Percentiles rank a stretch among this genome's conserved stretches.
Conservation (phyloP, 2,113 vertebrate genomes). For the Andinoacara biseriatus region DNA sequence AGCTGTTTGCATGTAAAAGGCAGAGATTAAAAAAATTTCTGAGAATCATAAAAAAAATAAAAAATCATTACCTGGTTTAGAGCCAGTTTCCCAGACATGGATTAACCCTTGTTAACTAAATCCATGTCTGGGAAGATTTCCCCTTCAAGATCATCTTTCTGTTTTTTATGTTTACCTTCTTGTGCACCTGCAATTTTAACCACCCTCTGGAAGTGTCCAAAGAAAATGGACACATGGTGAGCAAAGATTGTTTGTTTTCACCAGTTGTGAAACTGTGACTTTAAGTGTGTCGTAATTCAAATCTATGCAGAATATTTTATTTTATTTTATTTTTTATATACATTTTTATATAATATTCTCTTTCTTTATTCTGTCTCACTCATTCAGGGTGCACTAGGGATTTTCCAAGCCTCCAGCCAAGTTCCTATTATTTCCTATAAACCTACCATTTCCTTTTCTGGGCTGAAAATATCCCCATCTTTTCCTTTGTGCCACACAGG, state of each 20-base stretch:
- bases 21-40: not conserved
- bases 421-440: slow-evolving; percentile 18
- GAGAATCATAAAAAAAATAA: not conserved
- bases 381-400: not conserved
- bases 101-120: not conserved
- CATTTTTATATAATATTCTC: not conserved
- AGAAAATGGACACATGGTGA: fast-evolving
- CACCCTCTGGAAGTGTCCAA: not conserved
- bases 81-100: not conserved
- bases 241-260: not conserved
- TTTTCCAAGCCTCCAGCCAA: slow-evolving; percentile 16
- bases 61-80: too few species aligned
- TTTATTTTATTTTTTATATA: too few species aligned
- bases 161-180: not conserved
- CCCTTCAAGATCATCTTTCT: not conserved
- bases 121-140: not conserved
- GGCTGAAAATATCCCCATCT: slow-evolving; percentile 39
- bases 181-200: not conserved
- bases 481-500: slow-evolving; percentile 15
- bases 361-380: not conserved
- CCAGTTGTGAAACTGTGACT: not conserved
- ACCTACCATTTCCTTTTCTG: slow-evolving; percentile 30
- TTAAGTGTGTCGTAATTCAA: too few species aligned
- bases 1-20: not conserved
- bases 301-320: too few species aligned